Evolutionary conservation across 2,888 invertebrate genomes (phyloP).

Genomic region (Sinentomon sp.): DNA sequence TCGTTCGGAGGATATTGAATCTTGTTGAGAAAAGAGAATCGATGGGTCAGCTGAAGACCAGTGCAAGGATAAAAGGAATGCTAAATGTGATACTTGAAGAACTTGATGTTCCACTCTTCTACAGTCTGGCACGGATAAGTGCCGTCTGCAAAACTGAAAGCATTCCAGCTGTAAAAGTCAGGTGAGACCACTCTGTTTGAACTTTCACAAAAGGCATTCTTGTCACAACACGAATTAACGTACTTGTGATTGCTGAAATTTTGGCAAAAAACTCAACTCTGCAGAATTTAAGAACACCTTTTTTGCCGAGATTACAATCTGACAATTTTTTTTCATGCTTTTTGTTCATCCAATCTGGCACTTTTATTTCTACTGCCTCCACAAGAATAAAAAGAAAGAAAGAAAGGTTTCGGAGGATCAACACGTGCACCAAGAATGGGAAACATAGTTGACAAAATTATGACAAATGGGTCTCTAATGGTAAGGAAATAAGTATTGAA

Average conservation of each 20-base stretch:
- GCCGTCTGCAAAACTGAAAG: slow-evolving; percentile 38
- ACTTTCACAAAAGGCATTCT: not conserved
- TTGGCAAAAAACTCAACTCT: too few species aligned
- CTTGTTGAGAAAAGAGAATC: slow-evolving; percentile 18
- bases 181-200: slow-evolving; percentile 25
- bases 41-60: slow-evolving; percentile 32
- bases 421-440: too few species aligned
- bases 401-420: too few species aligned
- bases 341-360: slow-evolving; percentile 3
- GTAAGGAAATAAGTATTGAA: too few species aligned
- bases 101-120: slow-evolving; percentile 65
- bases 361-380: too few species aligned
- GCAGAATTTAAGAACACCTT: too few species aligned
- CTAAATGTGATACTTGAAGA: slow-evolving; percentile 58
- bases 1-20: slow-evolving; percentile 37
- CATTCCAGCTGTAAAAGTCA: slow-evolving; percentile 37
- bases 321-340: not conserved
- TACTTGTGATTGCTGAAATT: too few species aligned
- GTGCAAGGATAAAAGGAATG: slow-evolving; percentile 46
- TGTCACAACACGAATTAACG: too few species aligned
- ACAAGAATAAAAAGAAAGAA: too few species aligned
- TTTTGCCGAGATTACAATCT: too few species aligned
- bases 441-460: too few species aligned
- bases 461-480: too few species aligned
- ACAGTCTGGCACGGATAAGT: slow-evolving; percentile 47